Conservation (phyloP, 2,888 invertebrate species). For the Sialis fuliginosa region DNA sequence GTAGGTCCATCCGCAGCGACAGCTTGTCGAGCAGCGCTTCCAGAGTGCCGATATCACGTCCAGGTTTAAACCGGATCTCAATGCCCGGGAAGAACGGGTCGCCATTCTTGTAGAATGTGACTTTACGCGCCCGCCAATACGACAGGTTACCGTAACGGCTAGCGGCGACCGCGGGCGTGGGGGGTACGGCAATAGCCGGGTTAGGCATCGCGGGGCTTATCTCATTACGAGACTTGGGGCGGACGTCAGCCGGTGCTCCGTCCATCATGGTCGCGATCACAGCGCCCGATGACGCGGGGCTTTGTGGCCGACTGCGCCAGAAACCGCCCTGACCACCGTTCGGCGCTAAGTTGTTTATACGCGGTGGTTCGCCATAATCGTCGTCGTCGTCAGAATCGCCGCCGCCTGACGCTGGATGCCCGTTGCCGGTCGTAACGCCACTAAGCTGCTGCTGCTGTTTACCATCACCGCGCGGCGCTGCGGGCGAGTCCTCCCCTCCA, state of each 20-base stretch:
- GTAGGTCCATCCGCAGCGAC: constrained; percentile 72
- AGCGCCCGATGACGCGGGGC: constrained; percentile 27
- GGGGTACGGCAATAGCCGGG: constrained; percentile 21
- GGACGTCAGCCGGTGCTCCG: constrained; percentile 32
- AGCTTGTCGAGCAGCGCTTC: constrained; percentile 74
- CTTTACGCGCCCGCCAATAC: constrained; percentile 72
- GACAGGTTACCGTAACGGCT: constrained; percentile 58
- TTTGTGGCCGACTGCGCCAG: constrained; percentile 31
- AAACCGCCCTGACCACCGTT: constrained; percentile 29
- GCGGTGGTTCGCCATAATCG: constrained; percentile 15
- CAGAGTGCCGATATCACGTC: constrained; percentile 69
- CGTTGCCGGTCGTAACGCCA: constrained; percentile 15
- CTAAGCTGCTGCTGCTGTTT: constrained; percentile 7
- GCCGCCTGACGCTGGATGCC: neutral
- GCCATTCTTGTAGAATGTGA: constrained; percentile 85
- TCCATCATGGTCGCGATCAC: constrained; percentile 30
- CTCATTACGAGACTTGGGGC: constrained; percentile 32
- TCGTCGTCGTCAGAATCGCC: constrained; percentile 8
- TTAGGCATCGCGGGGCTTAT: constrained; percentile 24
- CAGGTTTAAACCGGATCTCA: constrained; percentile 75
- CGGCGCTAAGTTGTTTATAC: constrained; percentile 31
- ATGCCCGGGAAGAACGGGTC: constrained; percentile 83
- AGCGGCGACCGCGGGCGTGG: constrained; percentile 27
- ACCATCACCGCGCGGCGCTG: constrained; percentile 26
- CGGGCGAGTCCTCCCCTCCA: constrained; percentile 22